phyloP scores from a whole-genome alignment of 2,113 vertebrate species.

The Todiramphus chloris region DNA sequence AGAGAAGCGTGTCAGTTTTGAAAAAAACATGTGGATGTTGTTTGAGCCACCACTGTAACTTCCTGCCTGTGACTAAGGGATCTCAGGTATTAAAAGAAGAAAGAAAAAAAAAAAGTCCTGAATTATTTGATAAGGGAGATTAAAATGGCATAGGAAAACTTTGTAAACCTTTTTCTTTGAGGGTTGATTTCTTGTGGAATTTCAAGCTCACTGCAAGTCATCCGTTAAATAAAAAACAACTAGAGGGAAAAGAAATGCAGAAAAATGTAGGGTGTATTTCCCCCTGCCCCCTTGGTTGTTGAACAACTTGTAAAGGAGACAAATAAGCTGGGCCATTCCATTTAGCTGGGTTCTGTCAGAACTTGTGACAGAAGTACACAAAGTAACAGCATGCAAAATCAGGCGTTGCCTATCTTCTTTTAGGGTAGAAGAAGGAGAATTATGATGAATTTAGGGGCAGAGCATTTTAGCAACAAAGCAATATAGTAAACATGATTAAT shows the following conservation, averaged over 20 bases:
- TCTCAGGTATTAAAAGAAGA: background rate
- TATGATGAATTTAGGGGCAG: background rate
- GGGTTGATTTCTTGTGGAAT: background rate
- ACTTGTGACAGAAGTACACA: background rate
- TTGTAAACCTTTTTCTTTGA: background rate
- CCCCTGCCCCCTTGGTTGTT: background rate
- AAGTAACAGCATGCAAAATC: background rate
- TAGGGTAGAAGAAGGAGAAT: background rate
- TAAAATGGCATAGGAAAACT: background rate
- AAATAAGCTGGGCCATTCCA: background rate
- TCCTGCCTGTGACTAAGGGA: too few relatives aligned
- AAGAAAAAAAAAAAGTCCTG: too few relatives aligned
- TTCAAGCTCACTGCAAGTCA: background rate
- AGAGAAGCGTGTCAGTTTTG: too few relatives aligned
- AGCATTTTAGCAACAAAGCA: background rate
- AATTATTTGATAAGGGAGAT: background rate
- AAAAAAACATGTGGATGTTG: background rate
- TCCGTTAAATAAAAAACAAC: background rate
- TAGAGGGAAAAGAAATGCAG: background rate
- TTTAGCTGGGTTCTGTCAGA: background rate
- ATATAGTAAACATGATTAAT: background rate
- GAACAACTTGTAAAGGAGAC: background rate
- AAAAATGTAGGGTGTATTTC: background rate
- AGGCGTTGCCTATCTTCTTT: background rate
- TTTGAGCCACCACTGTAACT: background rate